These are phyloP conservation scores for Poeciliopsis paucimaculata DNA, from an alignment of 2,797 vertebrate genomes.

Conservation along the genomic window DNA sequence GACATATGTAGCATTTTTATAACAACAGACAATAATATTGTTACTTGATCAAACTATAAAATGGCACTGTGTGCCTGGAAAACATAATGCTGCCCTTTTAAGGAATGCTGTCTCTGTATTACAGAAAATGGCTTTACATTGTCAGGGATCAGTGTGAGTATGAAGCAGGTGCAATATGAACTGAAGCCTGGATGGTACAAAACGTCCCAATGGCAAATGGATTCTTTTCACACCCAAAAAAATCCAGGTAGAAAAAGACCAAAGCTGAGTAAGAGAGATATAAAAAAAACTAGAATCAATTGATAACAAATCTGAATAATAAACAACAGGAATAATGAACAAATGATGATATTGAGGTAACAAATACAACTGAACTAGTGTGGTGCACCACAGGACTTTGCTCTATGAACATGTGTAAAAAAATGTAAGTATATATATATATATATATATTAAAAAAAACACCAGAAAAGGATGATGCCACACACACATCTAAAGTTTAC, in stretches of 20 bases:
- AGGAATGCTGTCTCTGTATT: not conserved
- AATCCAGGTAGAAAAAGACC: not conserved
- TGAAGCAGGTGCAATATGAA: not conserved
- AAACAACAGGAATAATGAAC: not conserved
- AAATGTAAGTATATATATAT: too few relatives aligned
- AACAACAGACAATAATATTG: too few relatives aligned
- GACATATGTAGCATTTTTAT: too few relatives aligned
- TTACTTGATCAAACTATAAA: too few relatives aligned
- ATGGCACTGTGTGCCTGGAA: too few relatives aligned
- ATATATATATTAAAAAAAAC: not conserved
- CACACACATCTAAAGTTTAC: conserved; percentile 3
- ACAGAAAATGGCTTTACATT: not conserved
- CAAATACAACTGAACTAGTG: not conserved
- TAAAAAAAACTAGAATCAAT: not conserved
- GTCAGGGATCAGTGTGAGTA: not conserved
- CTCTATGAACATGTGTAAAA: not conserved
- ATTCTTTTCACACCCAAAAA: not conserved
- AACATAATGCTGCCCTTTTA: too few relatives aligned
- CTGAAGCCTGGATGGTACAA: not conserved
- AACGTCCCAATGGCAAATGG: not conserved
- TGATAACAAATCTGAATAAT: not conserved
- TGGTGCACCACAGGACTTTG: not conserved
- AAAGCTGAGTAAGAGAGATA: not conserved
- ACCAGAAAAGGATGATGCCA: conserved; percentile 51
- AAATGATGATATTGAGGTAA: not conserved